A percentile compares a stretch with the other conserved stretches of the same genome.
phyloP scores from a whole-genome alignment of 35 echinoderm and acorn worm species.

The Acanthaster planci region DNA sequence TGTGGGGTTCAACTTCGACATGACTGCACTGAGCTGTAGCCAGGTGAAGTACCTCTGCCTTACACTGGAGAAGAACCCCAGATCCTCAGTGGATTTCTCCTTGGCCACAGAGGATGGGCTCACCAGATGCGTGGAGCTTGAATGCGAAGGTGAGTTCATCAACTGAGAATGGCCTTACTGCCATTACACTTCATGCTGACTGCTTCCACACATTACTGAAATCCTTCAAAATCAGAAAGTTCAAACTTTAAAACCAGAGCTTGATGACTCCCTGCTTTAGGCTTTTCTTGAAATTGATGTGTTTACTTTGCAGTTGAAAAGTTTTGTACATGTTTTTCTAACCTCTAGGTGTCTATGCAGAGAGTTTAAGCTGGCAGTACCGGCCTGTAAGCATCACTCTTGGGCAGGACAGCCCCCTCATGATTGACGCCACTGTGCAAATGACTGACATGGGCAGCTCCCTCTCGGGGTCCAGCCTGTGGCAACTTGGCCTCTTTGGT shows the following conservation, averaged over 20 bases:
- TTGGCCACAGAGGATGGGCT: conserved; percentile 39
- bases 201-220: too few species aligned
- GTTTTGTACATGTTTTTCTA: background rate
- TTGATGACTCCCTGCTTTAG: too few species aligned
- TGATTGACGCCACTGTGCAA: conserved; percentile 54
- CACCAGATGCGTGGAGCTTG: conserved; percentile 13
- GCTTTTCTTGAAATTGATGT: too few species aligned
- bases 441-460: conserved; percentile 42
- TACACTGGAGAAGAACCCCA: conserved; percentile 53
- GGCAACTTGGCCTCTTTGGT: conserved; percentile 76
- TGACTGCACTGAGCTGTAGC: conserved; percentile 40
- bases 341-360: conserved; percentile 67
- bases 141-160: conserved; percentile 28
- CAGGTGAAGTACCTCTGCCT: conserved; percentile 64
- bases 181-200: background rate
- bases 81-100: conserved; percentile 49
- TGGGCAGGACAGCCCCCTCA: conserved; percentile 62
- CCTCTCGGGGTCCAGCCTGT: conserved; percentile 55
- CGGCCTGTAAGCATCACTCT: conserved; percentile 44
- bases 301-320: background rate
- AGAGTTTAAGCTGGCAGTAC: conserved; percentile 56
- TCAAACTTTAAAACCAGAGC: too few species aligned
- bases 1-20: conserved; percentile 28
- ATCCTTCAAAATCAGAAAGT: too few species aligned
- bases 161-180: too few species aligned